phyloP scores from a whole-genome alignment of 2,888 invertebrate genomes.

The Autographa gamma region DNA sequence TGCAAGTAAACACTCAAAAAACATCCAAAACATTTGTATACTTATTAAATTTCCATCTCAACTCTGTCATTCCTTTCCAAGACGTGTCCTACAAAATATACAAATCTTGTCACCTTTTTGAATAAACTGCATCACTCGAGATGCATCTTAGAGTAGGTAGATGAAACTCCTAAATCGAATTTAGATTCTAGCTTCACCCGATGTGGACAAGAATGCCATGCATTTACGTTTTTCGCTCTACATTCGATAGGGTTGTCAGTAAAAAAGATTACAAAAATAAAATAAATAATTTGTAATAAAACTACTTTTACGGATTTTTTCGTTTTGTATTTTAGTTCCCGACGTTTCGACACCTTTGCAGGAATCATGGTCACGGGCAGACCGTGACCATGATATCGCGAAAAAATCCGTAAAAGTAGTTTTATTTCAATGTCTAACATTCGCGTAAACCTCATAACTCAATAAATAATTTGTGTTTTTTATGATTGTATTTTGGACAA shows the following conservation, averaged over 20 bases:
- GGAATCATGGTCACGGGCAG: too few species aligned
- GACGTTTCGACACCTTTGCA: too few species aligned
- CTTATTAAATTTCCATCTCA: neutral
- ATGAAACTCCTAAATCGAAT: constrained; percentile 48
- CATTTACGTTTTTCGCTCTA: constrained; percentile 19
- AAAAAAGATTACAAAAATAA: too few species aligned
- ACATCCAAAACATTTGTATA: neutral
- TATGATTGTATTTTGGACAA: too few species aligned
- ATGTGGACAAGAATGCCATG: constrained; percentile 12
- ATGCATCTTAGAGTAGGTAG: constrained; percentile 50
- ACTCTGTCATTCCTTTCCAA: neutral
- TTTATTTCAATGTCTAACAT: too few species aligned
- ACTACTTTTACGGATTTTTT: too few species aligned
- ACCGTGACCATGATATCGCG: too few species aligned
- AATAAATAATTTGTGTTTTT: too few species aligned
- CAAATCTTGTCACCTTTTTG: constrained; percentile 23
- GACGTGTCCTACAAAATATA: constrained; percentile 20
- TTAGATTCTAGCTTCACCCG: constrained; percentile 37
- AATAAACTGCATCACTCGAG: constrained; percentile 34
- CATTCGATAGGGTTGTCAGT: constrained; percentile 9
- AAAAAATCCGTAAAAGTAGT: too few species aligned
- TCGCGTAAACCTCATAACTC: too few species aligned
- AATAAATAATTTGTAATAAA: too few species aligned
- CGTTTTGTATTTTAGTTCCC: too few species aligned
- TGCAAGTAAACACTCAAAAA: neutral